Evolutionary conservation across 53 echinoderm and acorn worm genomes (phyloP).

Genomic region (Holothuria leucospilota): DNA sequence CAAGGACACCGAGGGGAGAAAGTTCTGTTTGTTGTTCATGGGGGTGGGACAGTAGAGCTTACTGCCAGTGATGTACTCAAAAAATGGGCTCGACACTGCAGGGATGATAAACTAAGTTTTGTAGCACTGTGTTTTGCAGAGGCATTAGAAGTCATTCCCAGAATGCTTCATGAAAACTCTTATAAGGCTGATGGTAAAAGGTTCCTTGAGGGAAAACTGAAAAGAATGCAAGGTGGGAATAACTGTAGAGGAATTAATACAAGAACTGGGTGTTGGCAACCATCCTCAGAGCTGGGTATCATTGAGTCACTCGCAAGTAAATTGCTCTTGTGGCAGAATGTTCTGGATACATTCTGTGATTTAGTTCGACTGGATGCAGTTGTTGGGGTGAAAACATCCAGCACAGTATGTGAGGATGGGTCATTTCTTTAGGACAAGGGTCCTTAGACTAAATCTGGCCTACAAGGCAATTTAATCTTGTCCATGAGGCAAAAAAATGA

Average conservation of each 20-base stretch:
- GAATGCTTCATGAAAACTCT: conserved; percentile 12
- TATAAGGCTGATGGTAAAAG: conserved; percentile 2
- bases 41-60: not conserved
- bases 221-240: not conserved
- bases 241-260: not conserved
- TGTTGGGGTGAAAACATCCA: not conserved
- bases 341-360: conserved; percentile 28
- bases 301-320: not conserved
- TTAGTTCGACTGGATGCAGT: conserved; percentile 23
- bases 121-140: conserved; percentile 37
- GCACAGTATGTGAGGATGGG: no score
- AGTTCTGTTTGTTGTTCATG: not conserved
- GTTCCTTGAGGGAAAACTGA: conserved; percentile 2
- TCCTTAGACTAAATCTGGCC: no score
- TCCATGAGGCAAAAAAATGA: no score
- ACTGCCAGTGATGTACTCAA: not conserved
- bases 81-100: not conserved
- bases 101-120: not conserved
- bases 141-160: conserved; percentile 16
- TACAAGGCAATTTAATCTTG: no score
- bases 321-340: conserved; percentile 19
- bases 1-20: no score
- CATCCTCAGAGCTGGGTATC: not conserved
- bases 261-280: conserved; percentile 16
- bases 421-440: no score